Evolutionary conservation across 2,888 invertebrate species (phyloP), one percentile per base, ranked within the genome.

Genomic region (Acanthosepion esculentum): DNA sequence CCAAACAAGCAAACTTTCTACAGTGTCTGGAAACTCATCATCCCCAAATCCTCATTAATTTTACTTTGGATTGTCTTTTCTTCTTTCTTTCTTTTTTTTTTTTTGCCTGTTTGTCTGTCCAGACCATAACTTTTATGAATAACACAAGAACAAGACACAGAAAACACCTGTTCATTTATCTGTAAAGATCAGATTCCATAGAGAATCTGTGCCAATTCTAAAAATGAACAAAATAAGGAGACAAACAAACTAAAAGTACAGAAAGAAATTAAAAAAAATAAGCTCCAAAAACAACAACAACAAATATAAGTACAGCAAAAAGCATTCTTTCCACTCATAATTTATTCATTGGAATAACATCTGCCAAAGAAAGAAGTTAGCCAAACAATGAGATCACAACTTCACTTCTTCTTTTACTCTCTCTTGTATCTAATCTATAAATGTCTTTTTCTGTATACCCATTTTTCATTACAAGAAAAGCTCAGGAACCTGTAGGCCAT

Each of bases 341-440:
- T 78, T 78, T 78, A 78, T 78, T n/a, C 78, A 78, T 78, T 78
- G 78, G 78, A 78, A 78, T n/a, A 78, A n/a, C 78, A 78, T 78
- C 78, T 78, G 78, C 78, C n/a, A 78, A 78, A 78, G 78, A n/a
- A 78, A 33, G n/a, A 78, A 78, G 15, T 78, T 33, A 78, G 33
- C 78, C 78, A 78, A 78, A 78, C 78, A 78, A 78, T 78, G 78
- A 78, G 78, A n/a, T 78, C n/a, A 15, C 78, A 78, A 78, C 78
- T 78, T 78, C 23, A 18, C 78, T 78, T n/a, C n/a, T n/a, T 78
- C n/a, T n/a, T 78, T 78, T 33, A 33, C 78, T 78, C 10, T 78
- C n/a, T n/a, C n/a, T 78, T 33, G 4, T 33, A 12, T 15, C 78
- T n/a, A 33, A 15, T 78, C 23, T 59, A 4, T 59, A 23, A 59